phyloP scores from a whole-genome alignment of 1,140 invertebrate genomes.

The Tetranychus urticae region DNA sequence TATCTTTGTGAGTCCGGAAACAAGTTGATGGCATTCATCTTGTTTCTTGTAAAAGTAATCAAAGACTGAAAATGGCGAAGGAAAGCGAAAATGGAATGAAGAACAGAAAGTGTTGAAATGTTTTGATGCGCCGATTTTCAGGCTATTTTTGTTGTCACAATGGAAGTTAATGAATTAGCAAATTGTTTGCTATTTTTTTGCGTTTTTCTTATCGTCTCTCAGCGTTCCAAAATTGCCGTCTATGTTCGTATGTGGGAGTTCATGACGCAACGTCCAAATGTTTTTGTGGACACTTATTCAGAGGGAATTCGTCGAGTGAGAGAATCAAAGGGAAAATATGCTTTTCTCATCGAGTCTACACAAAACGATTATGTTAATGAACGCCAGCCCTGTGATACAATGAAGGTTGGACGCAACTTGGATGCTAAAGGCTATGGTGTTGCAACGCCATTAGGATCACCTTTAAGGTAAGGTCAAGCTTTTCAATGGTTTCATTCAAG shows the following conservation, averaged over 20 bases:
- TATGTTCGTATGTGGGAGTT: conserved; percentile 90
- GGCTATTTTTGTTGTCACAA: no score
- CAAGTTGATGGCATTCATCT: no score
- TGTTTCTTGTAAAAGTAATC: no score
- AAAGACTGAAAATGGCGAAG: no score
- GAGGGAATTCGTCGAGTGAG: conserved; percentile 23
- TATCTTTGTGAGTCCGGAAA: no score
- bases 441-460: conserved; percentile 22
- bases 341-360: conserved; percentile 31
- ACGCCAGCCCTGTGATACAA: conserved; percentile 30
- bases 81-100: no score
- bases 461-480: conserved; percentile 11
- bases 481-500: no score
- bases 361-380: conserved; percentile 24
- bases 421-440: conserved; percentile 26
- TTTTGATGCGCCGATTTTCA: no score
- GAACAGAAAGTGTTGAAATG: no score
- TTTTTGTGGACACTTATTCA: conserved; percentile 20
- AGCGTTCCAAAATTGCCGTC: conserved; percentile 66
- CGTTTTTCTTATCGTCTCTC: not conserved
- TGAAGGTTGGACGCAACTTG: conserved; percentile 28
- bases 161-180: no score
- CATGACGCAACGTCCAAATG: conserved; percentile 34
- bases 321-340: conserved; percentile 28
- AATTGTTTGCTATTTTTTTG: not conserved